Base-by-base conservation (phyloP, 2,797 vertebrate genomes). In the Phrynocephalus guinanensis region DNA sequence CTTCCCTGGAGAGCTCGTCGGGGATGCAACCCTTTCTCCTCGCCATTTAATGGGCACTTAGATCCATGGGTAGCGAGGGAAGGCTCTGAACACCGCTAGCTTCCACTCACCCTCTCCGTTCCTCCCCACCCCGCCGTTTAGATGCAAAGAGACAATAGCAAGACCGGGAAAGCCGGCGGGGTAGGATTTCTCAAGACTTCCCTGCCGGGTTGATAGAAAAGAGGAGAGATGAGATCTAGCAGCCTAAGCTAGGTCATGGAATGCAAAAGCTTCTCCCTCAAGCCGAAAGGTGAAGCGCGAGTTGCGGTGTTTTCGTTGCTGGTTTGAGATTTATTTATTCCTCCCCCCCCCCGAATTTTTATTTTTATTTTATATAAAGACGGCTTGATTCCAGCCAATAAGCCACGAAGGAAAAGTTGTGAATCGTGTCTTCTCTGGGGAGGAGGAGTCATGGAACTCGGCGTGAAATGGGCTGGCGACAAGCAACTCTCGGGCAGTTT, bases 131-230 rank as follows among this genome's bases (percentile, higher is more conserved):
- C 6, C 4, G 50, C 24, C 52, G 9, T 10, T 0, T 80, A 22
- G 7, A 82, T 33, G 87, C 48, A 28, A 26, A 26, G 10, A 38
- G 88, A 87, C 82, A 81, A 85, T 1, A 68, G 52, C 24, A 26
- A 26, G 76, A 3, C 44, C 77, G 15, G 5, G 44, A 2, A 38
- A 6, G 87, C 90, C 33, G 16, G 15, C 20, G 16, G 60, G 16
- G 60, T 20, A 18, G 18, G 60, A 63, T 63, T 60, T 22, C 73
- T 0, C 60, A 44, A 44, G 87, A 85, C 80, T 22, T 87, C 67
- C 3, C 26, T 1, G 79, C 70, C 89, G 79, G 13, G 80, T 80
- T 67, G 0, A 80, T 28, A 77, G 88, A 91, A 87, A 88, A 90
- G 93, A 91, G 33, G 60, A 38, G 16, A 79, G 66, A 5, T 2